Base-by-base conservation (phyloP, 2,888 invertebrate genomes). In the Scaptomyza cyrtandrae region DNA sequence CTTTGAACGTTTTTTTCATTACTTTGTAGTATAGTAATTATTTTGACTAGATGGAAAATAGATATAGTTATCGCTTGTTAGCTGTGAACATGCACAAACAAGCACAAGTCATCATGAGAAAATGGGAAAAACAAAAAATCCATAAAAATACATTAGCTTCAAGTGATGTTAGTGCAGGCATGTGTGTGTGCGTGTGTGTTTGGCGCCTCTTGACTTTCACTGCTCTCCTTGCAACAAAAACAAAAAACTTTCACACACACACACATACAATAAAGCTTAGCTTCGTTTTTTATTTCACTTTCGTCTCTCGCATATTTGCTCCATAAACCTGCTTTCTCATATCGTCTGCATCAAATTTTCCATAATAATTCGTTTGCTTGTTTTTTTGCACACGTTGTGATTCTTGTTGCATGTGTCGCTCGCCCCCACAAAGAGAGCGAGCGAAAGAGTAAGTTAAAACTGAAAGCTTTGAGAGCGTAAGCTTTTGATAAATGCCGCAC, bases 301-400 rank as follows among this genome's bases (percentile, higher is more conserved):
- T 81, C 81, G 43, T 77, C 58, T 58, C 58, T 27, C 37, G 14
- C 14, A 49, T 16, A 48, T 62, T 78, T 80, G 82, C 78, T 80
- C 80, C 35, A 80, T 54, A 80, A 82, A 80, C 80, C 82, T 78
- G 80, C 78, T 80, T 82, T 77, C 75, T 16, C 41, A 41, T 39
- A 1, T 41, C 53, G 66, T 48, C 13, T 67, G 62, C 64, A 57
- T 29, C 45, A 62, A 74, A 78, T 76, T 81, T 78, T 76, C 74
- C 78, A 80, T 57, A 80, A 76, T 39, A 63, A 45, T 63, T 60
- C 60, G 49, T 37, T 57, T 46, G 39, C 52, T 13, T 66, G 39
- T 62, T n/a, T n/a, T n/a, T n/a, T n/a, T n/a, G n/a, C n/a, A n/a
- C 7, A 4, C 54, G 11, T 59, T 59, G 27, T 55, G 50, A 14